Conservation (phyloP, 2,797 vertebrate genomes). For the Lacerta viridis region DNA sequence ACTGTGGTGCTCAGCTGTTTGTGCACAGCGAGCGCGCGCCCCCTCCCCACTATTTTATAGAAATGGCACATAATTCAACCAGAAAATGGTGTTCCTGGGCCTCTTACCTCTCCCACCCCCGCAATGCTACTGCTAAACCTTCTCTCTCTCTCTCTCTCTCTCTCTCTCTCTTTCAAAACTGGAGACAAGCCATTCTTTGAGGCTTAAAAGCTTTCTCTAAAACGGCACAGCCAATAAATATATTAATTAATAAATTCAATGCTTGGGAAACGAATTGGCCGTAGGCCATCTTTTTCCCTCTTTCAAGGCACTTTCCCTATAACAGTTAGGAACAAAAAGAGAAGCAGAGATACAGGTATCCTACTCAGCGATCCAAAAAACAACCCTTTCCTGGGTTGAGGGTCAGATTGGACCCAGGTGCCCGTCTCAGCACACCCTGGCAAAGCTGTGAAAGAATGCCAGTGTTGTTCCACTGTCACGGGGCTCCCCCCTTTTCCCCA, state of each 20-base stretch:
- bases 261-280: neutral
- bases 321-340: too few relatives aligned
- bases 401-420: too few relatives aligned
- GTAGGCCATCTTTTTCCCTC: too few relatives aligned
- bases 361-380: too few relatives aligned
- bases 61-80: conserved; percentile 39
- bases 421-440: too few relatives aligned
- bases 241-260: conserved; percentile 1
- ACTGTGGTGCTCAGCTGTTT: conserved; percentile 31
- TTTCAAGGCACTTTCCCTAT: neutral
- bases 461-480: too few relatives aligned
- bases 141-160: neutral
- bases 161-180: conserved; percentile 1
- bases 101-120: neutral
- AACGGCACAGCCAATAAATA: conserved; percentile 19
- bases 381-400: too few relatives aligned
- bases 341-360: too few relatives aligned
- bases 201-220: conserved; percentile 25
- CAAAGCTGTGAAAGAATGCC: too few relatives aligned
- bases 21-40: neutral
- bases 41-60: fast-evolving
- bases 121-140: neutral
- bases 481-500: too few relatives aligned
- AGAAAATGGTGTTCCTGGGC: neutral
- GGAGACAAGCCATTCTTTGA: conserved; percentile 49